Evolutionary conservation across 2,888 invertebrate species (phyloP), one percentile per base, ranked within the genome.

Genomic region (Brenthis hecate): DNA sequence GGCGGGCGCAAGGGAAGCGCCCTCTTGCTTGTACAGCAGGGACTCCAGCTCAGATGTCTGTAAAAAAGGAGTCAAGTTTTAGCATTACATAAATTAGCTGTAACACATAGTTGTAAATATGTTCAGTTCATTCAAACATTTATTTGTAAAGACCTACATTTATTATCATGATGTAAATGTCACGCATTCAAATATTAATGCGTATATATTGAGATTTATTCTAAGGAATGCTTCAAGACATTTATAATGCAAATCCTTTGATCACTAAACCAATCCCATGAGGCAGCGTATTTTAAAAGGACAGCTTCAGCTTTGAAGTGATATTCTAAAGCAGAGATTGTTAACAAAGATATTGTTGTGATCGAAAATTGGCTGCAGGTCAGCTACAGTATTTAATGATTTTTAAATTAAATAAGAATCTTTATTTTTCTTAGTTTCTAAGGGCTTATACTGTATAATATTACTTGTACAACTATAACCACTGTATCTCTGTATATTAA

Each of bases 31-130:
- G 93, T 95, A 96, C 85, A 96, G 95, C 92, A 96, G 94, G 76
- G 96, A 95, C 90, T 96, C 96, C 89, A 96, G 93, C 84, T 96
- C 96, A 89, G 95, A 95, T 86, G 95, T 95, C 96, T 96, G 94
- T 19, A 75, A 76, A 75, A 69, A 69, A 51, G 51, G 43, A 5
- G 6, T 14, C 5, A 28, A n/a, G 14, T 43, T 16, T 11, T 48
- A 19, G 50, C 50, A 23, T 32, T 55, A 19, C 13, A 13, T 48
- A 8, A 61, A 58, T 47, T 57, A n/a, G 36, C 11, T 1, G 36
- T 43, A 43, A 43, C 36, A 43, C 8, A 43, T 43, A 43, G 36
- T 11, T 43, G 11, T 43, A 43, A 11, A 43, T 43, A 43, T 13
- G 36, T 13, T 58, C 3, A 32, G 14, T 19, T 56, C 16, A 72